phyloP scores from a whole-genome alignment of 2,113 vertebrate genomes.

The Pelvicachromis taeniatus region DNA sequence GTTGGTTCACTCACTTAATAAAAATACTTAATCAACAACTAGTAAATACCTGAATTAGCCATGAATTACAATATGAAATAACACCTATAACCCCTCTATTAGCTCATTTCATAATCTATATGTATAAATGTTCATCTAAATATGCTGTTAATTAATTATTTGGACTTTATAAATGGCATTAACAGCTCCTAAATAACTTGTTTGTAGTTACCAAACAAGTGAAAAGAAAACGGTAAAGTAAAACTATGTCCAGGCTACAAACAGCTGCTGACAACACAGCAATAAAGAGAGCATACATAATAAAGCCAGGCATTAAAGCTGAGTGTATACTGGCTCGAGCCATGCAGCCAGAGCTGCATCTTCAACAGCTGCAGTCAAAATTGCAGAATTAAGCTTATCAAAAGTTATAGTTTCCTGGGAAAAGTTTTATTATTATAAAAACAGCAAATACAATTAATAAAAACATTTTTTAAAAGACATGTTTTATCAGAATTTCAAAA shows the following conservation, averaged over 20 bases:
- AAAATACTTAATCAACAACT: neutral
- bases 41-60: neutral
- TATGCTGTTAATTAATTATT: neutral
- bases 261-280: neutral
- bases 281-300: neutral
- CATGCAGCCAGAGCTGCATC: neutral
- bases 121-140: neutral
- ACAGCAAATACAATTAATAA: neutral
- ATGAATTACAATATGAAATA: neutral
- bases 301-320: neutral
- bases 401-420: neutral
- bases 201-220: neutral
- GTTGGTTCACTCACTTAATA: neutral
- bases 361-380: neutral
- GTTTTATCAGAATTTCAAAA: too few species aligned
- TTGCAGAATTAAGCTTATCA: neutral
- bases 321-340: neutral
- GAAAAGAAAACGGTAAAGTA: fast-evolving
- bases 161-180: neutral
- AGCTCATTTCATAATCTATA: neutral
- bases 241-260: neutral
- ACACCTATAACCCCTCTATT: neutral
- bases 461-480: too few species aligned
- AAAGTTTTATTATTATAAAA: fast-evolving
- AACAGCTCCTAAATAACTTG: neutral